Conservation (phyloP, 1,140 invertebrate genomes). For the Pachypeltis micranthus region DNA sequence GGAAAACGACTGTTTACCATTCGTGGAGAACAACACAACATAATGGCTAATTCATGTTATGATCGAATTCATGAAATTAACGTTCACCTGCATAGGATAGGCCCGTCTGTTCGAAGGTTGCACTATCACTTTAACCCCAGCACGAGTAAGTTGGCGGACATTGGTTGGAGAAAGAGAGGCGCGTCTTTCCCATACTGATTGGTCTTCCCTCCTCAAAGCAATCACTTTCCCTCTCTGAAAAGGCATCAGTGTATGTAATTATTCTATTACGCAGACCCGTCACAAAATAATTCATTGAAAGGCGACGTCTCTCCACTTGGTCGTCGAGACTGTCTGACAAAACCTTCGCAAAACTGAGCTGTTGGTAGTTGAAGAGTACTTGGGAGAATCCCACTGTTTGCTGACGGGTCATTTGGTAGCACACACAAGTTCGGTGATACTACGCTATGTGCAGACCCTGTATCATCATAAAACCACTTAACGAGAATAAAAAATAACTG, state of each 20-base stretch:
- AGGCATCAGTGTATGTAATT: background rate
- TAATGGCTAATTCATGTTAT: too few relatives aligned
- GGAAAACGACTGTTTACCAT: too few relatives aligned
- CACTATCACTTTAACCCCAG: conserved; percentile 88
- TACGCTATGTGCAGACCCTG: too few relatives aligned
- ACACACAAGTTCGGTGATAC: background rate
- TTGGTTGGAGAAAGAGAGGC: conserved; percentile 88
- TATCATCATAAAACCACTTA: too few relatives aligned
- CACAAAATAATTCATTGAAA: too few relatives aligned
- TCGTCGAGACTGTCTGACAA: background rate
- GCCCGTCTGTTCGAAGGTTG: conserved; percentile 95
- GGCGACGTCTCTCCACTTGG: too few relatives aligned
- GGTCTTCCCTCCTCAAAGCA: conserved; percentile 81
- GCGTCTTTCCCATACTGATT: conserved; percentile 94
- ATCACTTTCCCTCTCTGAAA: conserved; percentile 46
- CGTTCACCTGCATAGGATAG: conserved; percentile 79
- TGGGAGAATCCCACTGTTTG: background rate
- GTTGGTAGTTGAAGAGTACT: background rate
- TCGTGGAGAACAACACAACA: too few relatives aligned
- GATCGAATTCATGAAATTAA: background rate
- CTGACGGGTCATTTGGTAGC: background rate
- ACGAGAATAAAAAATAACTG: too few relatives aligned
- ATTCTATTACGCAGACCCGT: too few relatives aligned
- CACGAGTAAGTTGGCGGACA: conserved; percentile 71
- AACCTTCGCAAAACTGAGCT: background rate